phyloP scores from a whole-genome alignment of 2,797 vertebrate species.

The Acomys russatus region DNA sequence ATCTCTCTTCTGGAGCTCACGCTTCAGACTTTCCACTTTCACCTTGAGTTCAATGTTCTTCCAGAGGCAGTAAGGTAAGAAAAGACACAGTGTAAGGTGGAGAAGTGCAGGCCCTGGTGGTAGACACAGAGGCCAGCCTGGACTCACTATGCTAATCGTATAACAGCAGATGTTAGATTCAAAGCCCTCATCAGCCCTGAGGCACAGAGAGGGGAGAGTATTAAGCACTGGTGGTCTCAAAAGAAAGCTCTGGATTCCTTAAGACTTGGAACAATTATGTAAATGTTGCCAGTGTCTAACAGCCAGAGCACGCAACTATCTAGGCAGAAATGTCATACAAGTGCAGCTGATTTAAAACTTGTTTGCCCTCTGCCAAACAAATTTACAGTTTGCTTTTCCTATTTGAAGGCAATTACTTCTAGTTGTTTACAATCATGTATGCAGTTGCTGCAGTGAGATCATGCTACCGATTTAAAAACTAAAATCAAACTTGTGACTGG shows the following conservation, averaged over 20 bases:
- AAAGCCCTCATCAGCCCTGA: constrained; percentile 58
- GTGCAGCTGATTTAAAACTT: constrained; percentile 81
- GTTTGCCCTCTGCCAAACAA: constrained; percentile 76
- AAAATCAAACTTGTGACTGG: constrained; percentile 5
- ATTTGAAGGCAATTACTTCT: constrained; percentile 78
- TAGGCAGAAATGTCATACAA: constrained; percentile 81
- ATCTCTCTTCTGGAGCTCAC: constrained; percentile 96
- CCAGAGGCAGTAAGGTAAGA: constrained; percentile 43
- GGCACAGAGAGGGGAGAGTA: constrained; percentile 53
- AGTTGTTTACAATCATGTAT: constrained; percentile 76
- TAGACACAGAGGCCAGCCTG: neutral
- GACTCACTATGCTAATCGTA: neutral
- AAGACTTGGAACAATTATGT: constrained; percentile 77
- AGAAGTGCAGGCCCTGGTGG: neutral
- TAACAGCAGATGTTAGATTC: constrained; percentile 46
- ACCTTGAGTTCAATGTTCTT: constrained; percentile 99
- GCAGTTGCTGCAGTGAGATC: constrained; percentile 36
- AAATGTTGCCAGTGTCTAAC: constrained; percentile 78
- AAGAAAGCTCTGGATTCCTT: constrained; percentile 61
- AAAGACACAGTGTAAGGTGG: constrained; percentile 52
- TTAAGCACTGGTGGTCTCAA: constrained; percentile 68
- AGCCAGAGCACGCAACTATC: constrained; percentile 75
- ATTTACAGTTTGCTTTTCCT: constrained; percentile 77
- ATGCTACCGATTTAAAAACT: constrained; percentile 34
- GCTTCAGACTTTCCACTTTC: constrained; percentile 97